These are phyloP conservation scores for Oreortyx pictus DNA, from an alignment of 2,797 vertebrate genomes.

Conservation along the genomic window DNA sequence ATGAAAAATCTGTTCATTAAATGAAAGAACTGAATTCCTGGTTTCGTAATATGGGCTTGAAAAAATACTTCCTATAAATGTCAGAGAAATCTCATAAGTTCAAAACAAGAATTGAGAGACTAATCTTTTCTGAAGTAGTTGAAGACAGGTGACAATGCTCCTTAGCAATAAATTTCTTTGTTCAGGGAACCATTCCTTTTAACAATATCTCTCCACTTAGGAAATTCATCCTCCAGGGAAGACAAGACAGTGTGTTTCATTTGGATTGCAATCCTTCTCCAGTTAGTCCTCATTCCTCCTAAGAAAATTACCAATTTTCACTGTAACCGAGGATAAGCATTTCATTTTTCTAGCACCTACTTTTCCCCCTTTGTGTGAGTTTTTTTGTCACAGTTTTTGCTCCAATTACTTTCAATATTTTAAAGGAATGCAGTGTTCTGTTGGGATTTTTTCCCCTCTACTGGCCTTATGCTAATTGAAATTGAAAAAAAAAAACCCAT, in stretches of 20 bases:
- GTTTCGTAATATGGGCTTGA: not conserved
- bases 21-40: not conserved
- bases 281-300: not conserved
- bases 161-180: constrained; percentile 27
- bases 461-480: not conserved
- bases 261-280: not conserved
- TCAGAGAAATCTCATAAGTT: not conserved
- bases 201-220: not conserved
- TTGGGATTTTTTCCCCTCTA: accelerated
- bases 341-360: not conserved
- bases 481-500: not conserved
- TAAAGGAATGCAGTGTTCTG: not conserved
- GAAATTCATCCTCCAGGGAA: constrained; percentile 30
- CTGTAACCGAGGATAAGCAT: not conserved
- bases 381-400: not conserved
- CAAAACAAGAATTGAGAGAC: not conserved
- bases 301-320: not conserved
- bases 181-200: not conserved
- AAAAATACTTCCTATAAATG: not conserved
- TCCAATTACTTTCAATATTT: not conserved
- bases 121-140: not conserved
- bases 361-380: not conserved
- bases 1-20: not conserved
- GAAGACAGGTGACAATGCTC: not conserved
- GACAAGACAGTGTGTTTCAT: not conserved